Conservation (phyloP, 2,113 vertebrate species). For the Hystrix brachyura region DNA sequence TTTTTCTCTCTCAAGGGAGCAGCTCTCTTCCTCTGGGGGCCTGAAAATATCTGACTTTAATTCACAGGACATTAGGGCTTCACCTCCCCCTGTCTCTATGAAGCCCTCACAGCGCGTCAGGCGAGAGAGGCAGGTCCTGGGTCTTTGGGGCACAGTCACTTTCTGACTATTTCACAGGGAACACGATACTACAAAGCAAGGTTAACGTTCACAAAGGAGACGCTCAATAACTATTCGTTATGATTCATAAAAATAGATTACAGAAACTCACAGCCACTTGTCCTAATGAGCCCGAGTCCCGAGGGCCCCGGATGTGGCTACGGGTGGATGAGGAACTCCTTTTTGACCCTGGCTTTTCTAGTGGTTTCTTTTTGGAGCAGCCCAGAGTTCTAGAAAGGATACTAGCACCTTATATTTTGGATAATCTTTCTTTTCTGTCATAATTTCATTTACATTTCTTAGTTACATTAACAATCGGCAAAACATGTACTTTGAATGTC, state of each 20-base stretch:
- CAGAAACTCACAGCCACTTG: not conserved
- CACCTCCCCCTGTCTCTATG: not conserved
- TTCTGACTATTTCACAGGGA: not conserved
- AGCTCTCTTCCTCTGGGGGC: not conserved
- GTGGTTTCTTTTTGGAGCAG: not conserved
- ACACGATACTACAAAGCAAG: not conserved
- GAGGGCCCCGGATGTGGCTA: not conserved
- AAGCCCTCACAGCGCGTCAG: not conserved
- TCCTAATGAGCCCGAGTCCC: too few relatives aligned
- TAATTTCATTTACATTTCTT: slow-evolving; percentile 21
- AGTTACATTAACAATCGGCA: not conserved
- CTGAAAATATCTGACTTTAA: not conserved
- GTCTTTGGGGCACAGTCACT: not conserved
- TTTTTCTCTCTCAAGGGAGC: not conserved
- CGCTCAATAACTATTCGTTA: too few relatives aligned
- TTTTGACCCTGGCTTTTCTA: not conserved
- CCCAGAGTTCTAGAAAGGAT: not conserved
- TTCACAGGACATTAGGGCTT: not conserved
- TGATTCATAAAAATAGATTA: too few relatives aligned
- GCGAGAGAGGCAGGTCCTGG: not conserved
- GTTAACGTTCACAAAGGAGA: not conserved
- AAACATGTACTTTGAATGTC: not conserved
- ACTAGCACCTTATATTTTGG: not conserved
- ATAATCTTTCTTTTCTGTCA: slow-evolving; percentile 30
- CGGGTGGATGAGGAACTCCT: not conserved